These are phyloP conservation scores for Discoglossus pictus DNA, from an alignment of 2,797 vertebrate genomes.

Conservation along the genomic window DNA sequence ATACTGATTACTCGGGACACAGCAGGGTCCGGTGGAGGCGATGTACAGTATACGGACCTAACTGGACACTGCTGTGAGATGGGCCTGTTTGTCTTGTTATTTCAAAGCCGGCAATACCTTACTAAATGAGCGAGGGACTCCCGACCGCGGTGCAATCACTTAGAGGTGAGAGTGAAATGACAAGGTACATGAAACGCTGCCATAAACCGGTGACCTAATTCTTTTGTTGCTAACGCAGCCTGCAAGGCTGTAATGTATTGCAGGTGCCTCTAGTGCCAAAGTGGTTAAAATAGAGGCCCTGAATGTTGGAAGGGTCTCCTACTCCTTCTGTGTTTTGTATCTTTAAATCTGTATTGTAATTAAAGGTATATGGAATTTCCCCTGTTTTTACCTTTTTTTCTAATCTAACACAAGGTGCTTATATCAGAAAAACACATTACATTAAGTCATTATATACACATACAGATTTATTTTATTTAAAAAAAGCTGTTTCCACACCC, in stretches of 20 bases:
- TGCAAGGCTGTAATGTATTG: neutral
- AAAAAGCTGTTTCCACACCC: too few species aligned
- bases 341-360: too few species aligned
- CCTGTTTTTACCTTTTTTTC: too few species aligned
- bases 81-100: constrained; percentile 13
- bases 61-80: constrained; percentile 30
- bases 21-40: constrained; percentile 11
- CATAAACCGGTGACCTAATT: constrained; percentile 18
- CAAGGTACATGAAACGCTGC: constrained; percentile 14
- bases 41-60: constrained; percentile 29
- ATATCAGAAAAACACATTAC: too few species aligned
- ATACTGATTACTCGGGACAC: constrained; percentile 16
- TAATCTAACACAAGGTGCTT: too few species aligned
- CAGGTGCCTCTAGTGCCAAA: neutral
- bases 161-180: constrained; percentile 28
- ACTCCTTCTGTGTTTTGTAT: too few species aligned
- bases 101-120: constrained; percentile 20
- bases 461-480: too few species aligned
- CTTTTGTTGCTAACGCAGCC: neutral
- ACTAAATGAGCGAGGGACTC: constrained; percentile 25
- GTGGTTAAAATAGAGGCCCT: too few species aligned
- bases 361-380: too few species aligned
- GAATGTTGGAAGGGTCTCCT: too few species aligned
- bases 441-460: too few species aligned
- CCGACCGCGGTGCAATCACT: constrained; percentile 19